Evolutionary conservation across 2,113 vertebrate genomes (phyloP).

Genomic region (Cathartes aura): DNA sequence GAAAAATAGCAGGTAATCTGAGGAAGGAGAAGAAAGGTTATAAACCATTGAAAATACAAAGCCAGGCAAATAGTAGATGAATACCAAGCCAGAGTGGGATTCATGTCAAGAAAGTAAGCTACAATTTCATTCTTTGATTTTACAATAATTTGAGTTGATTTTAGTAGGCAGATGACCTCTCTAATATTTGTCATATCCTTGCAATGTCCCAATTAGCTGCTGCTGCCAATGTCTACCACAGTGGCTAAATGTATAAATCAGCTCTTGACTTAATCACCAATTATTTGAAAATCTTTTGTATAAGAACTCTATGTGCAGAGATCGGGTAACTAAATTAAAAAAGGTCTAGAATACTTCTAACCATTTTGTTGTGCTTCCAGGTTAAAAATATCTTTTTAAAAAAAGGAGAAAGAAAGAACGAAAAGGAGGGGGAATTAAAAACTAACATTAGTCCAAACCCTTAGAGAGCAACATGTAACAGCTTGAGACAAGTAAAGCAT

Average conservation of each 20-base stretch:
- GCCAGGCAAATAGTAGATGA: not conserved
- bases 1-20: not conserved
- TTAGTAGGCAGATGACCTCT: not conserved
- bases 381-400: not conserved
- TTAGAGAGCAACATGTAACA: not conserved
- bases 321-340: not conserved
- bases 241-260: not conserved
- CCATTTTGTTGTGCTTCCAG: not conserved
- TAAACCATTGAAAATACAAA: not conserved
- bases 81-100: not conserved
- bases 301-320: not conserved
- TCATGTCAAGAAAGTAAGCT: not conserved
- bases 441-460: not conserved
- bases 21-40: not conserved
- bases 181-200: not conserved
- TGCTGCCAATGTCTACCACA: not conserved
- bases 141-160: not conserved
- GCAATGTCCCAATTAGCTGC: not conserved
- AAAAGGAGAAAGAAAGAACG: not conserved
- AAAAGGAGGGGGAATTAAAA: not conserved
- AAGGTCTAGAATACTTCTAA: not conserved
- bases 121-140: not conserved
- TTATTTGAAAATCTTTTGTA: not conserved
- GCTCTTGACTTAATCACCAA: not conserved
- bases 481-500: slow-evolving; percentile 11